phyloP scores from a whole-genome alignment of 2,797 vertebrate species.

The Myripristis murdjan region DNA sequence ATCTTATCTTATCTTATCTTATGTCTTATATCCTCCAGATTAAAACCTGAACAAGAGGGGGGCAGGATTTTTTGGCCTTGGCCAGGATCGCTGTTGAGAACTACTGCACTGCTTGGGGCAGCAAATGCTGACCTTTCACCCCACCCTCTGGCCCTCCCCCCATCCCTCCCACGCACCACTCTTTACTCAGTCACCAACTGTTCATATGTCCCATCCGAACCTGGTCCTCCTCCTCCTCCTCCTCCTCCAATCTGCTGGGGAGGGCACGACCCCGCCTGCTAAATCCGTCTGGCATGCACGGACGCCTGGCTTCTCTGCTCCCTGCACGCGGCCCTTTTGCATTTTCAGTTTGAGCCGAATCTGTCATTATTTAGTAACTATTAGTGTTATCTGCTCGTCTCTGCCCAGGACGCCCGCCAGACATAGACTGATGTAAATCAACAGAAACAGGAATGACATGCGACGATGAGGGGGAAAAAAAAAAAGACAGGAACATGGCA shows the following conservation, averaged over 20 bases:
- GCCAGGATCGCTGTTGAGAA: neutral
- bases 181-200: slow-evolving; percentile 62
- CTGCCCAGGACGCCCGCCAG: slow-evolving; percentile 26
- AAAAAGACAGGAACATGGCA: slow-evolving; percentile 30
- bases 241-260: slow-evolving; percentile 36
- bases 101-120: no score
- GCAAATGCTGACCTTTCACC: slow-evolving; percentile 31
- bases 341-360: slow-evolving; percentile 53
- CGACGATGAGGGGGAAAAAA: slow-evolving; percentile 28
- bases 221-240: slow-evolving; percentile 20
- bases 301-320: slow-evolving; percentile 42
- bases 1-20: no score
- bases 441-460: slow-evolving; percentile 53
- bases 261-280: slow-evolving; percentile 44
- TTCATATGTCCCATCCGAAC: slow-evolving; percentile 57
- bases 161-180: slow-evolving; percentile 22
- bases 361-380: slow-evolving; percentile 56
- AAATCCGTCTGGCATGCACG: slow-evolving; percentile 44
- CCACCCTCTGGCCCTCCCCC: neutral
- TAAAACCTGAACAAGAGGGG: no score
- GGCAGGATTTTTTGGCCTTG: neutral
- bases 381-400: slow-evolving; percentile 43
- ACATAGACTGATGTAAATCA: slow-evolving; percentile 62
- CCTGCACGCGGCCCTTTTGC: slow-evolving; percentile 44
- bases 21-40: no score